Evolutionary conservation across 2,888 invertebrate species (phyloP).

Genomic region (Harpalus rufipes): DNA sequence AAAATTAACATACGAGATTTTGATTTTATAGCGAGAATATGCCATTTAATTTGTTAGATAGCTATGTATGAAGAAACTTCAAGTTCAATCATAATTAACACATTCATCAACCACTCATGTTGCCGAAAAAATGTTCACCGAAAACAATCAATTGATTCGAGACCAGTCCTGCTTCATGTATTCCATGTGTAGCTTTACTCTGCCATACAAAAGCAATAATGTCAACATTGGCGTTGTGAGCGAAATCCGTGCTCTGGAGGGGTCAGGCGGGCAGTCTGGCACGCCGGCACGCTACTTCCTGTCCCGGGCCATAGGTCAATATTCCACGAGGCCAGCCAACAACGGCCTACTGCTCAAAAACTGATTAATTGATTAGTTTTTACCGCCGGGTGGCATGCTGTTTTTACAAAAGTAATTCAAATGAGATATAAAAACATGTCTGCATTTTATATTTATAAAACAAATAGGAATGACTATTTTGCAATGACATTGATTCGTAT

Average conservation of each 20-base stretch:
- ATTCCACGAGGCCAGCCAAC: conserved; percentile 57
- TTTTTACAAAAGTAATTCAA: too few species aligned
- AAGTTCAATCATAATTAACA: too few species aligned
- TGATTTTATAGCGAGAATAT: too few species aligned
- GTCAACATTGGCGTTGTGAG: conserved; percentile 21
- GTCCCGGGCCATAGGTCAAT: conserved; percentile 64
- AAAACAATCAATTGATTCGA: background rate
- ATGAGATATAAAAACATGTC: background rate
- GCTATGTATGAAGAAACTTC: too few species aligned
- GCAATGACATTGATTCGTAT: too few species aligned
- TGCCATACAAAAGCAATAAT: conserved; percentile 23
- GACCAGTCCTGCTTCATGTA: background rate
- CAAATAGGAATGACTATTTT: background rate
- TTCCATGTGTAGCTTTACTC: background rate
- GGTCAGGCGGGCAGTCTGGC: conserved; percentile 31
- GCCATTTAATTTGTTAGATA: too few species aligned
- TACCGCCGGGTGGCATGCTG: background rate
- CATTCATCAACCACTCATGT: too few species aligned
- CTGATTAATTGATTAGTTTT: conserved; percentile 19
- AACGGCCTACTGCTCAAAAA: conserved; percentile 13
- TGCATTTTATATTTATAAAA: background rate
- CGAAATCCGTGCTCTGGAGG: conserved; percentile 25
- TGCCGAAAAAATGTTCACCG: too few species aligned
- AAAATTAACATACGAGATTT: too few species aligned
- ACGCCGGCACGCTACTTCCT: conserved; percentile 63